phyloP scores from a whole-genome alignment of 2,113 vertebrate species.

The Cottus gobio region DNA sequence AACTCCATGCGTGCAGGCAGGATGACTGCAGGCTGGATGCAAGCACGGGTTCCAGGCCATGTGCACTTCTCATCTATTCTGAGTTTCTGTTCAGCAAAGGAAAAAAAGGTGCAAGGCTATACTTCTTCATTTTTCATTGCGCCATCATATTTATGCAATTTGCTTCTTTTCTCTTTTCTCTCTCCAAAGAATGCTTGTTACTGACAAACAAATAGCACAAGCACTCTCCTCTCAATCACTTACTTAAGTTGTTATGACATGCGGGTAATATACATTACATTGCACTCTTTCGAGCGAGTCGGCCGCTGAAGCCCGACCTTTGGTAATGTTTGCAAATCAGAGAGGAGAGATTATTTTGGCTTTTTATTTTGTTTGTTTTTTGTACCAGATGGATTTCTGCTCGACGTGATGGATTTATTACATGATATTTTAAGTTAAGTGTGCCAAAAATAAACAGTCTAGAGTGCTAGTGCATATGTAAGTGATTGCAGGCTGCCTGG shows the following conservation, averaged over 20 bases:
- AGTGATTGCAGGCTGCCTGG: not conserved
- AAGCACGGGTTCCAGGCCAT: not conserved
- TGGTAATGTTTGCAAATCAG: not conserved
- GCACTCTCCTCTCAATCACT: not conserved
- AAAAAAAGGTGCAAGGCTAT: not conserved
- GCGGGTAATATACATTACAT: not conserved
- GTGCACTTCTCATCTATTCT: slow-evolving; percentile 1
- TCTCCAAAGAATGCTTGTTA: not conserved
- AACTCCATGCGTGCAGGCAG: not conserved
- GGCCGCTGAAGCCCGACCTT: not conserved
- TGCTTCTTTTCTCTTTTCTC: not conserved
- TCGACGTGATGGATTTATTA: not conserved
- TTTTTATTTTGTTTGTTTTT: not conserved
- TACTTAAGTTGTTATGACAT: slow-evolving; percentile 4
- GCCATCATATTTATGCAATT: not conserved
- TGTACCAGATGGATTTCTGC: not conserved
- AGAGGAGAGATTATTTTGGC: not conserved
- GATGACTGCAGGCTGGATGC: not conserved
- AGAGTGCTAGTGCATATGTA: not conserved
- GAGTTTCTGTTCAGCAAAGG: not conserved
- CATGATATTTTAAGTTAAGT: not conserved
- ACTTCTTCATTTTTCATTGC: not conserved
- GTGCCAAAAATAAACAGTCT: not conserved
- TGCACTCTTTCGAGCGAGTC: not conserved
- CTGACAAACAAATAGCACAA: not conserved